A percentile compares a stretch with the other conserved stretches of the same genome.
Conservation (phyloP, 2,113 vertebrate genomes). For the Tricholaema leucomelas region DNA sequence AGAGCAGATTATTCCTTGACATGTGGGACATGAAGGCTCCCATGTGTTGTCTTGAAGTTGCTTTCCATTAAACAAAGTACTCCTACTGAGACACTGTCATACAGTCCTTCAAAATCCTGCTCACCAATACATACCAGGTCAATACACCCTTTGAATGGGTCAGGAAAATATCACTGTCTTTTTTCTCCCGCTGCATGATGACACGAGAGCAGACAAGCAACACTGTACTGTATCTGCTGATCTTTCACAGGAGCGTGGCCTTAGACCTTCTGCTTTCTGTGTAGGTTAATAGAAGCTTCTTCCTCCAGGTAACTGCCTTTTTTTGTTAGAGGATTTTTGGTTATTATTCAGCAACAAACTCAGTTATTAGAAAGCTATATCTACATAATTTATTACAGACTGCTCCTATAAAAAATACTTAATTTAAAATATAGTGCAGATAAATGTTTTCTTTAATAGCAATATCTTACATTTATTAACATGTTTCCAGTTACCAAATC, state of each 20-base stretch:
- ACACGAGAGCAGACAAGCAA: background rate
- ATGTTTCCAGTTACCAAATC: background rate
- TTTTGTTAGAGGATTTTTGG: background rate
- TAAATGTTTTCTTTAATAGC: background rate
- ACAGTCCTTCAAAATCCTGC: background rate
- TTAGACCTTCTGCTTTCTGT: background rate
- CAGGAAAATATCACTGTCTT: background rate
- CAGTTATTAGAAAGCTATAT: background rate
- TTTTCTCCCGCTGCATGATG: background rate
- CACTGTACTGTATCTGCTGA: background rate
- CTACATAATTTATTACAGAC: constrained; percentile 2
- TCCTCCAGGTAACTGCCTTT: background rate
- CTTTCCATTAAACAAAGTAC: background rate
- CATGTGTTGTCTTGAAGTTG: background rate
- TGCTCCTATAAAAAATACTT: background rate
- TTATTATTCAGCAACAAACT: background rate
- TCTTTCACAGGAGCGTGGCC: background rate
- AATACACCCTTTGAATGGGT: background rate
- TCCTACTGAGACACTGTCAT: background rate
- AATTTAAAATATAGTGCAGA: constrained; percentile 10
- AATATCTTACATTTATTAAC: constrained; percentile 6
- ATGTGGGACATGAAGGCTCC: background rate
- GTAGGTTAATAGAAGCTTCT: background rate
- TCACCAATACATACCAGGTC: background rate
- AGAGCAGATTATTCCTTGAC: background rate